Base-by-base conservation (phyloP, 2,797 vertebrate species). In the Knipowitschia caucasica region DNA sequence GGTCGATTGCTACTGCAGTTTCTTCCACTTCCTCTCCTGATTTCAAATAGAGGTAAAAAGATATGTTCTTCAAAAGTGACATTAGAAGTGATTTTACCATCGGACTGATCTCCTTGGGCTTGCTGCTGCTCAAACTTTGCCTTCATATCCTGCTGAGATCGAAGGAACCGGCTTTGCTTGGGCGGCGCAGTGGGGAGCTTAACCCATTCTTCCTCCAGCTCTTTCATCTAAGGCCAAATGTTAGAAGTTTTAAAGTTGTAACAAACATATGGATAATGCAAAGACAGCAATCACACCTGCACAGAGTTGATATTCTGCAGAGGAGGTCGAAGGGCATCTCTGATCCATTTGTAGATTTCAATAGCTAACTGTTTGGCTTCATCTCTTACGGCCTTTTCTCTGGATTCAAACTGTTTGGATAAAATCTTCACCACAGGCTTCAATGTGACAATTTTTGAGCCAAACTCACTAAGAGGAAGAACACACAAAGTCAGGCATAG, bases 341-440 rank as follows among this genome's bases (percentile, higher is more conserved):
- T 84, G 85, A 99, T 98, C 96, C 97, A 99, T 56, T 89, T 92
- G 73, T 94, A 99, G 64, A 98, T 93, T 83, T 99, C 97, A 23
- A 99, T 85, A 21, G 97, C 94, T 27, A 98, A 87, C 53, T 92
- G 84, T 84, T 95, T 99, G 75, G 95, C 95, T 85, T 99, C 97
- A 7, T 99, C 95, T 78, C 96, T 87, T 81, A 99, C 92, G 0
- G 95, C 93, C 78, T 99, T 99, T 70, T 99, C 96, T 83, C 96
- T 92, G 81, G 97, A 99, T 75, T 99, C 96, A 82, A 99, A 99
- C 57, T 95, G 92, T 83, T 99, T 99, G 85, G 94, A 88, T 87
- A 99, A 88, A 52, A 94, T 79, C 91, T 98, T 99, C 69, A 99
- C 95, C 30, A 99, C 90, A 67, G 96, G 95, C 88, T 99, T 99